Conservation (phyloP, 1,140 invertebrate species). For the Drosophila sturtevanti region DNA sequence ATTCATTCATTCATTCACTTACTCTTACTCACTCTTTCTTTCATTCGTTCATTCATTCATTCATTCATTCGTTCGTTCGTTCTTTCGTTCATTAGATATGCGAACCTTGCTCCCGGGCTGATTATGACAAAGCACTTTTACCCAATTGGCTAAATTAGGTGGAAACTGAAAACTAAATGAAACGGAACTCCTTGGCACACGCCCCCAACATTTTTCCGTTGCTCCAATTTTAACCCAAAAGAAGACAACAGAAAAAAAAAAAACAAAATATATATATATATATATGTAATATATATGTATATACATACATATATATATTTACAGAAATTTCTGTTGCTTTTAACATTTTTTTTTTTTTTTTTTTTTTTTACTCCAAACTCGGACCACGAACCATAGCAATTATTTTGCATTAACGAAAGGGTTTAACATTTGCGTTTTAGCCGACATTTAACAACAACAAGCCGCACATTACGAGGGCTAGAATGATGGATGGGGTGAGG, state of each 20-base stretch:
- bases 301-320: conserved; percentile 45
- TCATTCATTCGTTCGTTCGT: conserved; percentile 65
- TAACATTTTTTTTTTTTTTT: conserved; percentile 35
- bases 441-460: conserved; percentile 63
- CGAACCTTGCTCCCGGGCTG: conserved; percentile 79
- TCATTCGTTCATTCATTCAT: conserved; percentile 16
- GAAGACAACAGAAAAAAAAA: conserved; percentile 33
- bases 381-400: conserved; percentile 75
- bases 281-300: conserved; percentile 42
- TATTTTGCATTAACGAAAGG: conserved; percentile 80
- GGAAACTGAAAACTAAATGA: conserved; percentile 81
- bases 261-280: conserved; percentile 22
- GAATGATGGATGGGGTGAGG: background rate
- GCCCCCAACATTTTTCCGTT: conserved; percentile 59
- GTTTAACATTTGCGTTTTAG: conserved; percentile 81
- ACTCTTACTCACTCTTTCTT: background rate
- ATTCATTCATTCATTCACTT: background rate
- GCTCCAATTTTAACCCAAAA: conserved; percentile 69
- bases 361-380: conserved; percentile 38
- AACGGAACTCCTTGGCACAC: conserved; percentile 70
- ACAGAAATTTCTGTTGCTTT: conserved; percentile 35
- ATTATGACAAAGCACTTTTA: conserved; percentile 81
- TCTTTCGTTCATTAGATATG: conserved; percentile 76
- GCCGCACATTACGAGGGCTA: conserved; percentile 63
- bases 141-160: conserved; percentile 80